These are phyloP conservation scores for Helicoverpa armigera DNA, from an alignment of 1,140 invertebrate species.

Conservation along the genomic window DNA sequence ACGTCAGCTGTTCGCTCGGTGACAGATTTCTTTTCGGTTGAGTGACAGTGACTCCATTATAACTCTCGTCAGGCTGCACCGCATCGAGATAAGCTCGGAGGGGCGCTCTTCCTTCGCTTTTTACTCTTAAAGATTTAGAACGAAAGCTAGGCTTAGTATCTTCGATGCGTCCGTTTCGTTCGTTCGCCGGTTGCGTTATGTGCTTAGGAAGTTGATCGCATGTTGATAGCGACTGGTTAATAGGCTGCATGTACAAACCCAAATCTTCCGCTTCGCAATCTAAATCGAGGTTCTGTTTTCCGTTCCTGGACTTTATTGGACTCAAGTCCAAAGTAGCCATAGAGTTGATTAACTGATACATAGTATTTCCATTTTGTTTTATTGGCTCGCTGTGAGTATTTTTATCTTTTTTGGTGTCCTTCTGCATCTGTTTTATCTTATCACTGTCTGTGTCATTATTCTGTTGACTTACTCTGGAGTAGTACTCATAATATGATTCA, in stretches of 20 bases:
- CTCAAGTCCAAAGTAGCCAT: constrained; percentile 84
- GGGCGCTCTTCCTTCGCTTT: constrained; percentile 83
- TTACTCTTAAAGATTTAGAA: constrained; percentile 85
- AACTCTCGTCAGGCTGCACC: constrained; percentile 64
- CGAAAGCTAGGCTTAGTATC: constrained; percentile 81
- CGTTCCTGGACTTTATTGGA: constrained; percentile 74
- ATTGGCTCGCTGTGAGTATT: constrained; percentile 55
- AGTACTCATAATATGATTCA: constrained; percentile 86
- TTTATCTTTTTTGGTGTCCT: constrained; percentile 74
- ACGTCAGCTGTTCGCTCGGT: constrained; percentile 82
- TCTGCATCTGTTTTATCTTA: constrained; percentile 80
- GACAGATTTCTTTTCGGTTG: constrained; percentile 86
- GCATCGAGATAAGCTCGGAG: constrained; percentile 78
- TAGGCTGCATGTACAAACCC: constrained; percentile 79
- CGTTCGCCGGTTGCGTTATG: constrained; percentile 74
- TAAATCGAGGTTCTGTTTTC: constrained; percentile 71
- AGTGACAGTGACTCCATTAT: constrained; percentile 83
- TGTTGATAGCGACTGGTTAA: constrained; percentile 81
- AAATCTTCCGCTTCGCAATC: constrained; percentile 81
- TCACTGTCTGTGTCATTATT: constrained; percentile 84
- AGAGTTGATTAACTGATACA: constrained; percentile 83
- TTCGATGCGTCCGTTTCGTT: constrained; percentile 77
- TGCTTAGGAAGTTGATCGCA: constrained; percentile 79
- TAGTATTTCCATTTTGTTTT: constrained; percentile 70
- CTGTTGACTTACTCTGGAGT: constrained; percentile 85